A percentile compares a stretch with the other conserved stretches of the same genome.
Conservation (phyloP, 2,888 invertebrate genomes). For the Deilephila porcellus region DNA sequence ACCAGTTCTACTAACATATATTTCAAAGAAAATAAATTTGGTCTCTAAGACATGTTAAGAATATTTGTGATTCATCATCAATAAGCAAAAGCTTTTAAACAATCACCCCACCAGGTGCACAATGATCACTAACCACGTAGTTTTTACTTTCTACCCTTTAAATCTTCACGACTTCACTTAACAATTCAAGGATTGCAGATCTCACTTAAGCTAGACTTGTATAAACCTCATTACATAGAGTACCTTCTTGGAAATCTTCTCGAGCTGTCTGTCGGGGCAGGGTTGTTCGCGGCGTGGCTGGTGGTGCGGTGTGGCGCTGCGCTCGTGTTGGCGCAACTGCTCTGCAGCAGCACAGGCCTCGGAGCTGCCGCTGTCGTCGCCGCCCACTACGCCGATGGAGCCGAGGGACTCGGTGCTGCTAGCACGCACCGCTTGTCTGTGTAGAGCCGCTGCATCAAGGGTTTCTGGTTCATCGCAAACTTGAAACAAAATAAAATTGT, state of each 20-base stretch:
- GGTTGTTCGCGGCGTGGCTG: conserved; percentile 64
- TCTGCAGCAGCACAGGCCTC: conserved; percentile 55
- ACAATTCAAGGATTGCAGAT: no score
- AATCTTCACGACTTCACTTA: not conserved
- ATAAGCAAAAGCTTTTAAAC: no score
- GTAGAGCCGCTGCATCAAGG: conserved; percentile 61
- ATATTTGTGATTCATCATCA: not conserved
- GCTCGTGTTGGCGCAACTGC: conserved; percentile 68
- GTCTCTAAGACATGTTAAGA: not conserved
- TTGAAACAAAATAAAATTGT: conserved; percentile 37
- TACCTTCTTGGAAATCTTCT: conserved; percentile 83
- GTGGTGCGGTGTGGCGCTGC: conserved; percentile 63
- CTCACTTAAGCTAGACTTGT: no score
- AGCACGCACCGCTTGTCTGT: conserved; percentile 52
- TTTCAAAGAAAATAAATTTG: not conserved
- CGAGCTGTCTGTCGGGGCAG: conserved; percentile 70
- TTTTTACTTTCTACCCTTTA: not conserved
- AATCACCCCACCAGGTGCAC: not conserved
- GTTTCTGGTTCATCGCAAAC: conserved; percentile 71
- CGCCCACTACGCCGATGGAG: conserved; percentile 42
- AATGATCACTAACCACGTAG: not conserved
- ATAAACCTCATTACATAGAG: not conserved
- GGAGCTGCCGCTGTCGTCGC: conserved; percentile 40
- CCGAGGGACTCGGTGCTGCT: conserved; percentile 48
- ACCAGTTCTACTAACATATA: not conserved